Base-by-base conservation (phyloP, 1,140 invertebrate species). In the Polypedilum vanderplanki region DNA sequence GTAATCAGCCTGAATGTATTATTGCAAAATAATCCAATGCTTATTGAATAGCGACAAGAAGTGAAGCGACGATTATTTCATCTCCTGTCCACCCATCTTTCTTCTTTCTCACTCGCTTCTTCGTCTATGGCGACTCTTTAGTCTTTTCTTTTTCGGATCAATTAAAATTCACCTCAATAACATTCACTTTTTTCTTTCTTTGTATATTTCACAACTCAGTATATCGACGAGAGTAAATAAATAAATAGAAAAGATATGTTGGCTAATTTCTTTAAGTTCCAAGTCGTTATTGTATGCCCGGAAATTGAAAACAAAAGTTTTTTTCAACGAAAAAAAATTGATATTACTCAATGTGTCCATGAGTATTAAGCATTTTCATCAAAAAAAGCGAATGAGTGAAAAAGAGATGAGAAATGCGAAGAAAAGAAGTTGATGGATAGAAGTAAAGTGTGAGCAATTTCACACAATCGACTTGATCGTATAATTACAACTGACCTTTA, bases 321-420 rank as follows among this genome's bases (percentile, higher is more conserved):
- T 46, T 8, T n/a, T 57, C n/a, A n/a, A n/a, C 46, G 41, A 15
- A 15, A n/a, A 57, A 57, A n/a, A 57, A 57, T n/a, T 57, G n/a
- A 57, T 57, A n/a, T 57, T 57, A n/a, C 46, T 57, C 46, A 57
- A 57, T 57, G 46, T 57, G 46, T 57, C 46, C 46, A 57, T 57
- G 46, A 57, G 9, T 57, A 57, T 57, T 57, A 57, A 57, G 3
- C 46, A n/a, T 57, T 33, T 57, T 57, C 46, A 57, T 57, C 24
- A 57, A n/a, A 57, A 57, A 57, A 57, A 57, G n/a, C n/a, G n/a
- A 57, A 15, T 57, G 46, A 57, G n/a, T 33, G 46, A 57, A 12
- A 57, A 57, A 57, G 41, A n/a, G 5, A 33, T 33, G 24, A 33
- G 24, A 33, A 33, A 33, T 33, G 24, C 24, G 24, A 57, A 57